Evolutionary conservation across 2,888 invertebrate species (phyloP).

Genomic region (Marasmarcha lunaedactyla): DNA sequence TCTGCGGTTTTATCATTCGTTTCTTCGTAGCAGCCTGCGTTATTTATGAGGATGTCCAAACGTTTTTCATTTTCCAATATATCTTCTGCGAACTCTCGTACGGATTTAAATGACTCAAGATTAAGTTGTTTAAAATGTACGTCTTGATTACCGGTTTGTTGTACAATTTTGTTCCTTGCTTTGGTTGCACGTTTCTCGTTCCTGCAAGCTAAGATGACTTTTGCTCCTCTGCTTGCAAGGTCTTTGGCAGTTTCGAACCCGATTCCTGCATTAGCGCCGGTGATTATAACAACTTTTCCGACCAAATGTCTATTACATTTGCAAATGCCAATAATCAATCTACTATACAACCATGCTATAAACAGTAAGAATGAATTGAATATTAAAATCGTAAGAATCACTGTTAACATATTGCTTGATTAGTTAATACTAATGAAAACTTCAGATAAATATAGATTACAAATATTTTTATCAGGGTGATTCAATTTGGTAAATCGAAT

Average conservation of each 20-base stretch:
- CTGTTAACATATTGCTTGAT: no score
- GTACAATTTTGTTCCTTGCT: constrained; percentile 31
- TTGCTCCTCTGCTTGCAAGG: constrained; percentile 76
- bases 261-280: constrained; percentile 85
- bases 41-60: constrained; percentile 71
- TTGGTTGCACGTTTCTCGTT: constrained; percentile 74
- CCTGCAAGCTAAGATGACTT: constrained; percentile 83
- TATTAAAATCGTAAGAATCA: no score
- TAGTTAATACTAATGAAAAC: no score
- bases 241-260: constrained; percentile 79
- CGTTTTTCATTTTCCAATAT: constrained; percentile 49
- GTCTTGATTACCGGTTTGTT: constrained; percentile 21
- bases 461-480: no score
- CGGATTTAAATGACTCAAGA: constrained; percentile 57
- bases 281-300: constrained; percentile 84
- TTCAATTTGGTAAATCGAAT: no score
- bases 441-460: no score
- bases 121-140: constrained; percentile 46
- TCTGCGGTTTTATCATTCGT: constrained; percentile 61
- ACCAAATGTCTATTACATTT: constrained; percentile 46
- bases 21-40: constrained; percentile 59
- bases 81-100: constrained; percentile 69
- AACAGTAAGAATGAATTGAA: no score
- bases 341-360: not conserved
- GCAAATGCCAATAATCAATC: not conserved